Evolutionary conservation across 2,888 invertebrate genomes (phyloP), one percentile per base, ranked within the genome.

Genomic region (Melolontha melolontha): DNA sequence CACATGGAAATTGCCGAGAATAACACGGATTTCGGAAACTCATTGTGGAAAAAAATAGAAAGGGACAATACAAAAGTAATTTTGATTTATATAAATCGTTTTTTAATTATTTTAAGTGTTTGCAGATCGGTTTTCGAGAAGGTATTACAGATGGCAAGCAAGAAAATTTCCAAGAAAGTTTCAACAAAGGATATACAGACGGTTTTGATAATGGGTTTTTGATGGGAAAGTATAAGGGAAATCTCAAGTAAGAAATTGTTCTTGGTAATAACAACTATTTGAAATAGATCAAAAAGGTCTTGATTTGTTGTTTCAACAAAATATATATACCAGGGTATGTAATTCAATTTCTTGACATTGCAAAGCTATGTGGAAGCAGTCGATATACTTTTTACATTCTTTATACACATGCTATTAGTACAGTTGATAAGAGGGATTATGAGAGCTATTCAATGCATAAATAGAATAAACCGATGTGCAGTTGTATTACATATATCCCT

Each of bases 101-200:
- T 55, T 27, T 34, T 8, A 34, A 10, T 10, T 12, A 41, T 1
- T 34, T 34, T 34, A 22, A 47, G n/a, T n/a, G 8, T 8, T 22
- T 22, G 11, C 44, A 92, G 92, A 82, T 84, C 73, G 91, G 91
- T 44, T 92, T 87, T 75, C 86, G 87, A 76, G 91, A 93, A 80
- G 93, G 93, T 17, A 85, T 89, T 67, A 82, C 86, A 39, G 88
- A 87, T 78, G 93, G 92, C 0, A 85, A 88, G 71, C 85, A 87
- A 14, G 81, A 86, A 62, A 85, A 86, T 55, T 91, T 90, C 74
- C 93, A 93, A 82, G 78, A 84, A 16, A 88, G 90, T 78, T 93
- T 93, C 79, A 90, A 93, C 76, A 77, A 78, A 66, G 93, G 93
- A 1, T 93, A 90, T 78, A 81, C 82, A 68, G 87, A 89, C 76